phyloP scores from a whole-genome alignment of 2,797 vertebrate species.

The Phrynocephalus guinanensis region DNA sequence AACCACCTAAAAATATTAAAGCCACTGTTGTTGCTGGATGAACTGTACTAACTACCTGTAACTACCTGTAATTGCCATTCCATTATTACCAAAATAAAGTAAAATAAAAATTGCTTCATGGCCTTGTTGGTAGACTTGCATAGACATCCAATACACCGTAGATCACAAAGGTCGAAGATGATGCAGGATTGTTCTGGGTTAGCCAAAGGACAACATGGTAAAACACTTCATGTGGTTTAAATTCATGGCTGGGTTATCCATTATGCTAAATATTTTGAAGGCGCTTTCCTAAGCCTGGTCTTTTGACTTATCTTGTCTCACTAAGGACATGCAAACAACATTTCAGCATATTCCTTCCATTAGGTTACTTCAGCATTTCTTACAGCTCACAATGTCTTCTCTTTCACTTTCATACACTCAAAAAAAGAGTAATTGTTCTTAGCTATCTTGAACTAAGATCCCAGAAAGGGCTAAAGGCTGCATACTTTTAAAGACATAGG shows the following conservation, averaged over 20 bases:
- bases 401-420: not conserved
- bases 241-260: not conserved
- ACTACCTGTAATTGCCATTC: not conserved
- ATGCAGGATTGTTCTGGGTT: not conserved
- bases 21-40: constrained; percentile 26
- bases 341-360: not conserved
- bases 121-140: not conserved
- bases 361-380: not conserved
- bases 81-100: not conserved
- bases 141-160: not conserved
- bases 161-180: not conserved
- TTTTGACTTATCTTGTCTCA: not conserved
- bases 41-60: constrained; percentile 5
- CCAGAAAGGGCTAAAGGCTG: not conserved
- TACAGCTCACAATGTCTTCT: too few relatives aligned
- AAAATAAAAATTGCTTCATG: not conserved
- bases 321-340: not conserved
- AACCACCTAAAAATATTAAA: constrained; percentile 17
- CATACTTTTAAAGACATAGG: not conserved
- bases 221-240: not conserved
- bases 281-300: not conserved
- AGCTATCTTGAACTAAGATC: not conserved
- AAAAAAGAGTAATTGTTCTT: not conserved
- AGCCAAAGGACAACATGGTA: not conserved
- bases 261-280: not conserved